Conservation (phyloP, 2,113 vertebrate genomes). For the Cephalopholis sonnerati region DNA sequence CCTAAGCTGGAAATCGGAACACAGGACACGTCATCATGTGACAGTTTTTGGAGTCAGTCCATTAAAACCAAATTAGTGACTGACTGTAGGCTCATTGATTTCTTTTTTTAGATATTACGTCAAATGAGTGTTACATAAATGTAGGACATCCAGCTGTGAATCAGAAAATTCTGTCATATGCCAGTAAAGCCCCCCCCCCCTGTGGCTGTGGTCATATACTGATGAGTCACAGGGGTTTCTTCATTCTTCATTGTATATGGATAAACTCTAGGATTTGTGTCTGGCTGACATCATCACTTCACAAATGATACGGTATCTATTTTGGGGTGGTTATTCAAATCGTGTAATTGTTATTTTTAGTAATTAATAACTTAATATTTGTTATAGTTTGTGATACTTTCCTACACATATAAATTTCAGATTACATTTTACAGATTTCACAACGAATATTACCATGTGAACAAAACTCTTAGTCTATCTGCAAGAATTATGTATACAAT, state of each 20-base stretch:
- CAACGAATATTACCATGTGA: not conserved
- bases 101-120: not conserved
- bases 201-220: not conserved
- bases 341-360: not conserved
- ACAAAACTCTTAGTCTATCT: not conserved
- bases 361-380: not conserved
- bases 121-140: conserved; percentile 24
- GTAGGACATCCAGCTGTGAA: conserved; percentile 18
- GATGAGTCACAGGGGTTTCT: not conserved
- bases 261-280: conserved; percentile 12
- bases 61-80: not conserved
- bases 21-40: not conserved
- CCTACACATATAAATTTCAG: not conserved
- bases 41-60: not conserved
- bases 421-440: not conserved
- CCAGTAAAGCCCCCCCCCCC: not conserved
- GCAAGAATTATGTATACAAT: not conserved
- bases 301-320: conserved; percentile 1
- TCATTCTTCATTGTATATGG: conserved; percentile 19
- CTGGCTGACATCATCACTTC: conserved; percentile 9
- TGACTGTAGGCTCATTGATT: not conserved
- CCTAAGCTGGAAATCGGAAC: not conserved
- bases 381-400: not conserved
- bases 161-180: conserved; percentile 24
- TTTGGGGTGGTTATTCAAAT: not conserved